phyloP scores from a whole-genome alignment of 1,140 invertebrate genomes.

The Drepana arcuata region DNA sequence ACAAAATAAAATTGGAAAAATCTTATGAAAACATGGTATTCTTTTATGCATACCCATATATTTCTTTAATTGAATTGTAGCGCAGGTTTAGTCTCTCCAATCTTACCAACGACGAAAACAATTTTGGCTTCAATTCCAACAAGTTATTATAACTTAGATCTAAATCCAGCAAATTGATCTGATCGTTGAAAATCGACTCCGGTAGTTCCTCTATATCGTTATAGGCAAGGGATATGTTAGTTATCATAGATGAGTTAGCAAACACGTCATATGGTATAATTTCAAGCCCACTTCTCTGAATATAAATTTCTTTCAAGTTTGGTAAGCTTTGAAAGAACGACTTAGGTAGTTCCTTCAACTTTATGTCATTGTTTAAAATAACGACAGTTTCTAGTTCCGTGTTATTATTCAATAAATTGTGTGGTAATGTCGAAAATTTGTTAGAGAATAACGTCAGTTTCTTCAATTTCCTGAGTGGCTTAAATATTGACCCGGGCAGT shows the following conservation, averaged over 20 bases:
- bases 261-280: slow-evolving; percentile 74
- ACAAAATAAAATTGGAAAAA: no score
- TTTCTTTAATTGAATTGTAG: slow-evolving; percentile 69
- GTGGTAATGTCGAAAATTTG: slow-evolving; percentile 74
- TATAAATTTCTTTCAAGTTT: slow-evolving; percentile 66
- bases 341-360: slow-evolving; percentile 70
- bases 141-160: slow-evolving; percentile 74
- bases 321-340: slow-evolving; percentile 73
- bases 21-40: not conserved
- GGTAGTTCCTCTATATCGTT: slow-evolving; percentile 73
- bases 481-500: slow-evolving; percentile 73
- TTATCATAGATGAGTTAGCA: slow-evolving; percentile 68
- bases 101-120: slow-evolving; percentile 68
- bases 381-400: slow-evolving; percentile 69
- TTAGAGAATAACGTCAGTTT: slow-evolving; percentile 75
- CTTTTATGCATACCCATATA: slow-evolving; percentile 68
- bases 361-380: slow-evolving; percentile 71
- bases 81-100: slow-evolving; percentile 71
- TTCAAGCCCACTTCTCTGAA: slow-evolving; percentile 67
- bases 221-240: slow-evolving; percentile 70
- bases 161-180: slow-evolving; percentile 70
- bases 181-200: slow-evolving; percentile 71
- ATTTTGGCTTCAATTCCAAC: slow-evolving; percentile 60
- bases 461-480: slow-evolving; percentile 72
- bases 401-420: slow-evolving; percentile 73